Conservation (phyloP, 2,797 vertebrate genomes). For the Cottoperca gobio region DNA sequence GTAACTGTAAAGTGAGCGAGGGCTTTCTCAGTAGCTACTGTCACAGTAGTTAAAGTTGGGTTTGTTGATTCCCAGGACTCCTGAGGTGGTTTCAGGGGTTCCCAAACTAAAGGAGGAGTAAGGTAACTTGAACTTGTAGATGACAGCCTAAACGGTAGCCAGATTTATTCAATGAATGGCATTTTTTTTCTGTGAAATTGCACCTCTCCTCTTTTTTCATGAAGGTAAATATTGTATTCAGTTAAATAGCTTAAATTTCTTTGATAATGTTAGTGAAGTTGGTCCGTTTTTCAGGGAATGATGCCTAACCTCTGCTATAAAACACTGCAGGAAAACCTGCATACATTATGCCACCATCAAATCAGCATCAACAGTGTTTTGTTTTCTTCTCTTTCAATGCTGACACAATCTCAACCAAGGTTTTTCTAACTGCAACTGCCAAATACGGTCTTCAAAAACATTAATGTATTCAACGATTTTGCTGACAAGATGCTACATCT, state of each 20-base stretch:
- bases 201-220: not conserved
- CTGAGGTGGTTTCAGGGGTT: not conserved
- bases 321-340: not conserved
- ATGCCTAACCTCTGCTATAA: not conserved
- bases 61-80: not conserved
- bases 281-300: not conserved
- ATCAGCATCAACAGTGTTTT: not conserved
- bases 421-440: not conserved
- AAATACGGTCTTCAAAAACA: not conserved
- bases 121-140: not conserved
- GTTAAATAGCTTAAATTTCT: not conserved
- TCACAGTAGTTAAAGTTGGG: not conserved
- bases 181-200: not conserved
- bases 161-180: not conserved
- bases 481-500: not conserved
- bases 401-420: not conserved
- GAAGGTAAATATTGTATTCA: not conserved
- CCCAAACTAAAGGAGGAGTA: not conserved
- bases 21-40: not conserved
- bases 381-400: not conserved
- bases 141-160: not conserved
- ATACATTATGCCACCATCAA: not conserved
- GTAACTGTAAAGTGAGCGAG: not conserved
- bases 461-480: not conserved
- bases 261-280: not conserved